Conservation (phyloP, 2,888 invertebrate species). For the Rhagonycha fulva region DNA sequence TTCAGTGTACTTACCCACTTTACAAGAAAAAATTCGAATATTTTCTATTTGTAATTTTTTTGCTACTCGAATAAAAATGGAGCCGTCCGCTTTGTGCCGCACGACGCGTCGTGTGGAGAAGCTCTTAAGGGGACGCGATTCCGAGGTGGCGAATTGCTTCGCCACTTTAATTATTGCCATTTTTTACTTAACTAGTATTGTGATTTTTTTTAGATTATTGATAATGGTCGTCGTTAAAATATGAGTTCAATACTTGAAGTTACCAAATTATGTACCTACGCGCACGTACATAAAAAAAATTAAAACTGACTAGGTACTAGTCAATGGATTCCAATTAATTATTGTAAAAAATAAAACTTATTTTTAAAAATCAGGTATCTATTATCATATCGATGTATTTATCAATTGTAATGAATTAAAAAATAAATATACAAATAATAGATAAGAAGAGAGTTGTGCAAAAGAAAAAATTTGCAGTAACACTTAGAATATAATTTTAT, state of each 20-base stretch:
- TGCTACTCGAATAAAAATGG: neutral
- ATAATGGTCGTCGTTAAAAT: constrained; percentile 34
- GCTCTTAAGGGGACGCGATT: neutral
- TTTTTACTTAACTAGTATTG: constrained; percentile 49
- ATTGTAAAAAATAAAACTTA: constrained; percentile 45
- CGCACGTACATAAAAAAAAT: constrained; percentile 49
- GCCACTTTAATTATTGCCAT: constrained; percentile 43
- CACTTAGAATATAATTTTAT: constrained; percentile 48
- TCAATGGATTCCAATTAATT: constrained; percentile 46
- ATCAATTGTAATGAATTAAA: constrained; percentile 44
- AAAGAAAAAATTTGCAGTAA: constrained; percentile 42
- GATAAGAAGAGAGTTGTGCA: constrained; percentile 36
- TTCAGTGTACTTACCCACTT: constrained; percentile 30
- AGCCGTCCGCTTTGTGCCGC: neutral
- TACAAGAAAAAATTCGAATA: constrained; percentile 33
- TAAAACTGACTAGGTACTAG: constrained; percentile 54
- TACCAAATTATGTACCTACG: constrained; percentile 56
- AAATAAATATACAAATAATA: constrained; percentile 7
- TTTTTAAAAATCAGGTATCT: constrained; percentile 42
- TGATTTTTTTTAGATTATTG: constrained; percentile 45
- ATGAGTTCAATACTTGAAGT: constrained; percentile 53
- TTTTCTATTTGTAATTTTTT: constrained; percentile 35
- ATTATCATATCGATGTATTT: constrained; percentile 47
- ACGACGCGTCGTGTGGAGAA: neutral
- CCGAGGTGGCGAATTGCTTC: neutral